Percentiles rank a stretch among this genome's conserved stretches.
Evolutionary conservation across 2,113 vertebrate species (phyloP).

Genomic region (Mobula hypostoma): DNA sequence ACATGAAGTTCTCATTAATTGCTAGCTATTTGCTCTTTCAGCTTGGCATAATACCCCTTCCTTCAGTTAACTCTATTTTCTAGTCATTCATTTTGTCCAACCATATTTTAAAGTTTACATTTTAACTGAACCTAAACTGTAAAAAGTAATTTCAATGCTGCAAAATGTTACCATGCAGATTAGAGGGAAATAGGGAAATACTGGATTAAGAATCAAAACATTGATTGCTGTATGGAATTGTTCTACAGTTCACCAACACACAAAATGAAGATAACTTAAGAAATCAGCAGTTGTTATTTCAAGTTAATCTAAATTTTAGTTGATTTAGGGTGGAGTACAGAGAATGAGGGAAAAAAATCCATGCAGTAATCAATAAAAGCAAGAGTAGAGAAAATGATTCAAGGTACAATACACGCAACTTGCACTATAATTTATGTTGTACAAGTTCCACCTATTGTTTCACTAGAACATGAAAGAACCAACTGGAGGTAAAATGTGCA

Average conservation of each 20-base stretch:
- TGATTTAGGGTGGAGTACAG: no score
- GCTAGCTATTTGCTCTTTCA: not conserved
- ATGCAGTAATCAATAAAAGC: not conserved
- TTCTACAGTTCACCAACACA: not conserved
- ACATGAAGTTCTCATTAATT: no score
- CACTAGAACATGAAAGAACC: not conserved
- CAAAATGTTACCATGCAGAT: not conserved
- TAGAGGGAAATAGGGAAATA: not conserved
- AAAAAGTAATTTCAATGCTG: no score
- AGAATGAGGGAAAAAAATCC: not conserved
- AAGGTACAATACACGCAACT: not conserved
- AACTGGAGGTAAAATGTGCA: not conserved
- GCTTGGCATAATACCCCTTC: not conserved
- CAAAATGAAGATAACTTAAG: not conserved
- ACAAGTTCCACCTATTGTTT: not conserved
- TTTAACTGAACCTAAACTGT: no score
- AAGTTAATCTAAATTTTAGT: no score
- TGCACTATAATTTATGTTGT: not conserved
- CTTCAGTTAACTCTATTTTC: not conserved
- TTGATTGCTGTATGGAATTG: not conserved
- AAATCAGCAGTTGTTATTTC: not conserved
- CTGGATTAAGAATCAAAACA: not conserved
- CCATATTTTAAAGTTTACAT: not conserved
- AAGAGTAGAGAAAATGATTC: not conserved
- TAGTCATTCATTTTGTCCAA: not conserved